Conservation (phyloP, 2,113 vertebrate species). For the Oreotrochilus melanogaster region DNA sequence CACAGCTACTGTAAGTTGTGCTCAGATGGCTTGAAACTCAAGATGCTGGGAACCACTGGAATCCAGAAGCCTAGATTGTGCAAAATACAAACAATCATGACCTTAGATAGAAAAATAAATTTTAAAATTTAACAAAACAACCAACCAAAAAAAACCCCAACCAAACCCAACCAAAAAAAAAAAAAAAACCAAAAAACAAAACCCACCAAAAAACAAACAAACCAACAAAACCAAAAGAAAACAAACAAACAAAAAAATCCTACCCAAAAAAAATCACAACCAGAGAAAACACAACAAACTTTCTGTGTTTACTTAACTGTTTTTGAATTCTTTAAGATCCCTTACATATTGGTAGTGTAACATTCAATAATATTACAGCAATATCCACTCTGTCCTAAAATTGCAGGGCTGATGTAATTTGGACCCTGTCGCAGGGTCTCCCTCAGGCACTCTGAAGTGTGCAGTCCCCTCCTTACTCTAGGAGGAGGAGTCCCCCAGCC, state of each 20-base stretch:
- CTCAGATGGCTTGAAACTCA: background rate
- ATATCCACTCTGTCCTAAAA: background rate
- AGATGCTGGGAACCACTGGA: background rate
- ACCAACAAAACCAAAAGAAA: background rate
- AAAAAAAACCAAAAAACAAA: too few species aligned
- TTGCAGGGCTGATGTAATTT: background rate
- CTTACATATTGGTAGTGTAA: background rate
- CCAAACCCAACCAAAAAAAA: too few species aligned
- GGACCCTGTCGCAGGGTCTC: background rate
- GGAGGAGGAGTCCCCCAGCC: too few species aligned
- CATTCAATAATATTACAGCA: background rate
- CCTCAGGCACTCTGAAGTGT: rapidly evolving
- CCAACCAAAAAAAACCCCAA: too few species aligned
- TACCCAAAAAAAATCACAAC: too few species aligned
- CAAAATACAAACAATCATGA: background rate
- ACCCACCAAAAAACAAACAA: background rate
- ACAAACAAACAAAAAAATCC: too few species aligned
- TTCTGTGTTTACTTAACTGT: background rate
- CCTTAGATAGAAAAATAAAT: background rate
- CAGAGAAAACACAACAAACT: background rate
- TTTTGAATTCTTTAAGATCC: background rate
- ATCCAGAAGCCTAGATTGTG: background rate
- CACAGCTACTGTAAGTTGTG: background rate
- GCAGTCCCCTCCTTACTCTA: background rate
- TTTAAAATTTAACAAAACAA: background rate